Percentiles rank a stretch among this genome's conserved stretches.
Evolutionary conservation across 2,113 vertebrate species (phyloP).

Genomic region (Nyctereutes procyonoides): DNA sequence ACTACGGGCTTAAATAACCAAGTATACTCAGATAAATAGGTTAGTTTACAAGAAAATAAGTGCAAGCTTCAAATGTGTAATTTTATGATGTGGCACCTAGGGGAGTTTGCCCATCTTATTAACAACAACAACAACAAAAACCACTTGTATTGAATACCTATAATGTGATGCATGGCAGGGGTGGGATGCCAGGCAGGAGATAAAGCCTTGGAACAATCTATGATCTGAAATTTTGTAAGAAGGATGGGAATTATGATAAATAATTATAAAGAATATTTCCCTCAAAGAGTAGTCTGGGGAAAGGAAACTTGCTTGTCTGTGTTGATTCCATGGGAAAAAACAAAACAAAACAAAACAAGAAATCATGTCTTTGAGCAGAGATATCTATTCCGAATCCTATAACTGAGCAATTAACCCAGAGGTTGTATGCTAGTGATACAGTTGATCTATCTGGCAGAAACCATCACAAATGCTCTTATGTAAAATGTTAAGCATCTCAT

Average conservation of each 20-base stretch:
- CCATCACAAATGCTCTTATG: not conserved
- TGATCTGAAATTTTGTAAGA: not conserved
- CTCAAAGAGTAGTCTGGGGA: not conserved
- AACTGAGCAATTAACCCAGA: not conserved
- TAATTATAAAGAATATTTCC: not conserved
- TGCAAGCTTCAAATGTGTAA: not conserved
- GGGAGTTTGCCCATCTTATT: not conserved
- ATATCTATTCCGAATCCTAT: not conserved
- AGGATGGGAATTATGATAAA: not conserved
- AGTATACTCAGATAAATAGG: not conserved
- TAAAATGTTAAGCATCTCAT: not conserved
- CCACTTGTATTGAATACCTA: not conserved
- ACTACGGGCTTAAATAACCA: not conserved
- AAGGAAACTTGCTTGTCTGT: not conserved
- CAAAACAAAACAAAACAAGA: not conserved
- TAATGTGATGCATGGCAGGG: not conserved
- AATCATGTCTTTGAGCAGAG: not conserved
- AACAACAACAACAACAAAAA: not conserved
- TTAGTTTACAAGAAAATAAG: not conserved
- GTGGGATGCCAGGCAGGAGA: not conserved
- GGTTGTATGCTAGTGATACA: not conserved
- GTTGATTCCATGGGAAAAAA: not conserved
- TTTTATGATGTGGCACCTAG: not conserved
- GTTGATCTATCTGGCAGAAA: not conserved
- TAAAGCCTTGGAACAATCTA: not conserved